A percentile compares a stretch with the other conserved stretches of the same genome.
Conservation (phyloP, 2,888 invertebrate species). For the Cerceris ruficornis region DNA sequence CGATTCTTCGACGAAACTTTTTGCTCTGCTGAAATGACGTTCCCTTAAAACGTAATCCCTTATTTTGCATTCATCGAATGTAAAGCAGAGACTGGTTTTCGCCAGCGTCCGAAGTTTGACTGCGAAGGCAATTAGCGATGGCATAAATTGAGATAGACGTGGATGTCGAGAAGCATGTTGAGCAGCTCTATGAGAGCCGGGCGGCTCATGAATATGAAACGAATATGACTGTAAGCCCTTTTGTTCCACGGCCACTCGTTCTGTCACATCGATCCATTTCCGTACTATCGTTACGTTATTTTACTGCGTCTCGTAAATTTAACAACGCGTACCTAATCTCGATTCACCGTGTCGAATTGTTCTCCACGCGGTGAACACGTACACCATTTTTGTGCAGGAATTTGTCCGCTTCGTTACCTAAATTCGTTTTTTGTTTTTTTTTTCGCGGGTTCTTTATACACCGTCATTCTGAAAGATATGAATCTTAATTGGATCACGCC, state of each 20-base stretch:
- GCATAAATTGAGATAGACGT: conserved; percentile 69
- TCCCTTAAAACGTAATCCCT: conserved; percentile 29
- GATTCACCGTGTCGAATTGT: conserved; percentile 1
- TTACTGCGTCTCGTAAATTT: conserved; percentile 36
- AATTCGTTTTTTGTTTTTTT: not conserved
- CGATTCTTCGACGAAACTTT: not conserved
- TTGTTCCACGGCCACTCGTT: conserved; percentile 56
- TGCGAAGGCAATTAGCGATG: conserved; percentile 68
- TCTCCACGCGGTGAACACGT: not conserved
- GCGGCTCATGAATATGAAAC: conserved; percentile 74
- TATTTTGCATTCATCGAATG: conserved; percentile 59
- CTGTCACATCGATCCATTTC: conserved; percentile 47
- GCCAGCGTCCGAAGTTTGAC: conserved; percentile 47
- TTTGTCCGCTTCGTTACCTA: not conserved
- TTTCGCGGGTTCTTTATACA: not conserved
- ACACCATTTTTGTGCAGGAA: conserved; percentile 4
- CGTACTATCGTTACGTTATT: conserved; percentile 26
- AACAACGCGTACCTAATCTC: conserved; percentile 30
- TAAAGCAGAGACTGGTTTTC: conserved; percentile 53
- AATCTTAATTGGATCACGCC: too few species aligned
- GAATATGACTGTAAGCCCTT: conserved; percentile 68
- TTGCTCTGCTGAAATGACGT: conserved; percentile 2
- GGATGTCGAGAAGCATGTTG: conserved; percentile 61
- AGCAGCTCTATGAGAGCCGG: conserved; percentile 51
- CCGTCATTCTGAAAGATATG: not conserved